These are phyloP conservation scores for Unio delphinus DNA, from an alignment of 2,888 invertebrate species.

Conservation along the genomic window DNA sequence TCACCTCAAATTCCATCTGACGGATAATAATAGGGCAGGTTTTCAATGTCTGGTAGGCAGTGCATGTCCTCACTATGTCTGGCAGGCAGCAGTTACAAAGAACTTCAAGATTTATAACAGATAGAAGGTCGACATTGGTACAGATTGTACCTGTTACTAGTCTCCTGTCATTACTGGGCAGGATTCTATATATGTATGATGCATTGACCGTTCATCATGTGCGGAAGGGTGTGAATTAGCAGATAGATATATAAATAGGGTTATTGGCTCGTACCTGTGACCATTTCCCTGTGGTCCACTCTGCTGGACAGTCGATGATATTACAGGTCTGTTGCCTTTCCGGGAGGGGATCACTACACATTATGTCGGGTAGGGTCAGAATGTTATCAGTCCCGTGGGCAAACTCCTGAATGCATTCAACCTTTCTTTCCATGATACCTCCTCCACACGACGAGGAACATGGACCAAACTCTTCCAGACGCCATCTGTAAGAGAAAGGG, in stretches of 20 bases:
- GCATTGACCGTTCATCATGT: too few species aligned
- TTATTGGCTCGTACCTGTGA: conserved; percentile 82
- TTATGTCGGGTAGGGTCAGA: conserved; percentile 91
- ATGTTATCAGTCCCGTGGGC: conserved; percentile 82
- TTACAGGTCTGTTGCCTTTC: conserved; percentile 88
- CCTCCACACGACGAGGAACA: conserved; percentile 97
- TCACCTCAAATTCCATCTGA: too few species aligned
- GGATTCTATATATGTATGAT: too few species aligned
- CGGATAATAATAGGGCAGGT: too few species aligned
- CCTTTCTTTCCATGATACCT: conserved; percentile 91
- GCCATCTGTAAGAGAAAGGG: conserved; percentile 77
- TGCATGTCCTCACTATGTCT: too few species aligned
- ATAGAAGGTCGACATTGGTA: too few species aligned
- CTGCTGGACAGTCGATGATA: conserved; percentile 91
- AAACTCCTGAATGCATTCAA: conserved; percentile 77
- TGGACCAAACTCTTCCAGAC: conserved; percentile 88
- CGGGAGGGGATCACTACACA: conserved; percentile 93
- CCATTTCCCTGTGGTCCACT: conserved; percentile 92
- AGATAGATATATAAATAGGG: conserved; percentile 8
- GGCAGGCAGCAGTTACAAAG: too few species aligned
- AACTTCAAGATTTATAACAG: too few species aligned
- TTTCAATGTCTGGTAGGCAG: too few species aligned
- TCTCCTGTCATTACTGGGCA: too few species aligned
- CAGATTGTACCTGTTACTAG: too few species aligned
- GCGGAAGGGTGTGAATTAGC: conserved; percentile 10